Evolutionary conservation across 2,797 vertebrate species (phyloP).

Genomic region (Rhinatrema bivittatum): DNA sequence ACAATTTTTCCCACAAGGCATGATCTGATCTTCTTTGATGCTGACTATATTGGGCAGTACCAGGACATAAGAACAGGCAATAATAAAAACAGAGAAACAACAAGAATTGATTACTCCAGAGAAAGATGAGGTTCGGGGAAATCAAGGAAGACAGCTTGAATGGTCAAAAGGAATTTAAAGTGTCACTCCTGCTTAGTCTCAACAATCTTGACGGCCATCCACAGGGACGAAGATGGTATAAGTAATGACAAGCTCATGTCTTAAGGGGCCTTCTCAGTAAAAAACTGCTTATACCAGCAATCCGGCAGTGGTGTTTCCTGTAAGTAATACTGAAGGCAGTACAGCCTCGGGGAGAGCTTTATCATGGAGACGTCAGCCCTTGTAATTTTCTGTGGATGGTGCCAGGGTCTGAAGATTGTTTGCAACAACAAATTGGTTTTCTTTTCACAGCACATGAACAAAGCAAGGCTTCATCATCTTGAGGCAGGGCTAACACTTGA

Average conservation of each 20-base stretch:
- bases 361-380: conserved; percentile 27
- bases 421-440: conserved; percentile 26
- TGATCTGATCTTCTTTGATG: conserved; percentile 4
- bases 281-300: conserved; percentile 42
- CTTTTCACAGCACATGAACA: conserved; percentile 21
- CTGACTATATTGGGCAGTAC: conserved; percentile 17
- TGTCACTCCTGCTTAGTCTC: conserved; percentile 49
- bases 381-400: conserved; percentile 32
- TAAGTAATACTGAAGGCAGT: conserved; percentile 40
- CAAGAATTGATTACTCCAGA: conserved; percentile 43
- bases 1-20: conserved; percentile 23
- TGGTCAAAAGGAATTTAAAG: conserved; percentile 43
- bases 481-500: conserved; percentile 6
- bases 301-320: conserved; percentile 21
- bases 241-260: conserved; percentile 39
- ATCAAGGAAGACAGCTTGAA: conserved; percentile 47
- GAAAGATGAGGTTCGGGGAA: conserved; percentile 41
- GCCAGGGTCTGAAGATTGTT: conserved; percentile 22
- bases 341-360: conserved; percentile 30
- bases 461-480: background rate
- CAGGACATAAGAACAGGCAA: conserved; percentile 21
- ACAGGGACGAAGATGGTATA: conserved; percentile 25
- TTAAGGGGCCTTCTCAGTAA: conserved; percentile 36
- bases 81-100: conserved; percentile 38
- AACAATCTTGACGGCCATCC: conserved; percentile 28